Conservation (phyloP, 2,888 invertebrate genomes). For the Congeria kusceri region DNA sequence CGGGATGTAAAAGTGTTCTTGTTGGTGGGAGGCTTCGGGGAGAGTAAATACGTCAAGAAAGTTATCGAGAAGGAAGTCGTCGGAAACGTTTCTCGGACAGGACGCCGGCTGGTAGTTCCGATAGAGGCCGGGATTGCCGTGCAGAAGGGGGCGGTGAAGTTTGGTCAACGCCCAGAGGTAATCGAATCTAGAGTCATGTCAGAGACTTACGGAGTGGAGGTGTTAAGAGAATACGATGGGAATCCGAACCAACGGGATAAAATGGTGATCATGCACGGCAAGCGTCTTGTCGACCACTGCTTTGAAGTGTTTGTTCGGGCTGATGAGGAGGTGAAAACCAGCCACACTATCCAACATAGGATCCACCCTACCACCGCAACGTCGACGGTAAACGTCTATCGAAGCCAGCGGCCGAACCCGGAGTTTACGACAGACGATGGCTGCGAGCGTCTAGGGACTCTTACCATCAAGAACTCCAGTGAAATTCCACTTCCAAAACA, state of each 20-base stretch:
- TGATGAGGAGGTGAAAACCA: not conserved
- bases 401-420: too few species aligned
- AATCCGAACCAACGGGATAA: not conserved
- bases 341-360: not conserved
- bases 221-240: not conserved
- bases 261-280: not conserved
- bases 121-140: constrained; percentile 1
- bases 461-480: too few species aligned
- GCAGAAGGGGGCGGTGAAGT: not conserved
- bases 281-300: not conserved
- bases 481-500: too few species aligned
- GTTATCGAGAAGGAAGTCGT: not conserved
- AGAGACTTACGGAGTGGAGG: not conserved
- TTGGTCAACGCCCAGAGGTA: not conserved
- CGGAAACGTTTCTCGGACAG: not conserved
- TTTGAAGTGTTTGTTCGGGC: constrained; percentile 1
- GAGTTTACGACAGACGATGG: too few species aligned
- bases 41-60: not conserved
- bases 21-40: not conserved
- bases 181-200: constrained; percentile 1
- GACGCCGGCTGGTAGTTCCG: not conserved
- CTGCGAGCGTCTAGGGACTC: too few species aligned
- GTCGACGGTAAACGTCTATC: too few species aligned
- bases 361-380: too few species aligned
- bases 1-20: not conserved